Conservation (phyloP, 2,797 vertebrate genomes). For the Lepus oiostolus region DNA sequence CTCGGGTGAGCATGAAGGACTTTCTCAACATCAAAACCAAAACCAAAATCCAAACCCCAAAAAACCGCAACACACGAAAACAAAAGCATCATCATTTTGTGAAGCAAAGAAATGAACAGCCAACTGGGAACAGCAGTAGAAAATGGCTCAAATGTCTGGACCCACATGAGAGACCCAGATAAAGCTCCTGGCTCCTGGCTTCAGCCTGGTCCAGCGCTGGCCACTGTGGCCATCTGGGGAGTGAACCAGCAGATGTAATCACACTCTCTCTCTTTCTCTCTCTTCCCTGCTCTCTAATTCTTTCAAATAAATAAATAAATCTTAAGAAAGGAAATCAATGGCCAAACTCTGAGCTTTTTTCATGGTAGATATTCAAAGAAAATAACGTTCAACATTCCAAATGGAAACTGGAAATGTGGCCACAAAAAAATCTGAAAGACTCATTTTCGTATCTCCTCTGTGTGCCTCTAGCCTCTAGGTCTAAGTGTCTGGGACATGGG, state of each 20-base stretch:
- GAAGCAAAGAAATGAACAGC: slow-evolving; percentile 7
- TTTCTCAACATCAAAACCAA: neutral
- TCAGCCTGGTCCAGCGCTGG: too few species aligned
- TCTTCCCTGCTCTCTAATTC: too few species aligned
- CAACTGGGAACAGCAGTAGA: neutral
- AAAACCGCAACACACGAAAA: neutral
- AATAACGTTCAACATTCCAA: slow-evolving; percentile 18
- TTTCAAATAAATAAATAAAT: too few species aligned
- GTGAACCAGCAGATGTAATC: too few species aligned
- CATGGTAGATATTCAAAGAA: slow-evolving; percentile 1
- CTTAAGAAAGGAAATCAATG: neutral
- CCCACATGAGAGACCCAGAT: too few species aligned
- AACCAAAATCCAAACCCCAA: neutral
- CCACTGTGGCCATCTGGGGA: too few species aligned
- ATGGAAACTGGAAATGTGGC: neutral
- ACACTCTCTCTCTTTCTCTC: too few species aligned
- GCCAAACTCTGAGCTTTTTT: slow-evolving; percentile 44
- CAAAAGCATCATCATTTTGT: neutral
- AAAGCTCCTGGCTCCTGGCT: too few species aligned
- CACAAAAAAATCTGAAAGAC: neutral
- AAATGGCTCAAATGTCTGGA: too few species aligned
- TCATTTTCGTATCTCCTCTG: neutral
- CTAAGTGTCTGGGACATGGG: neutral
- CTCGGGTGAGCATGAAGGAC: neutral
- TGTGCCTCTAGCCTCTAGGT: neutral